Percentiles rank a stretch among this genome's conserved stretches.
These are phyloP conservation scores for Paelopatides confundens DNA, from an alignment of 53 echinoderm and acorn worm species.

Conservation along the genomic window DNA sequence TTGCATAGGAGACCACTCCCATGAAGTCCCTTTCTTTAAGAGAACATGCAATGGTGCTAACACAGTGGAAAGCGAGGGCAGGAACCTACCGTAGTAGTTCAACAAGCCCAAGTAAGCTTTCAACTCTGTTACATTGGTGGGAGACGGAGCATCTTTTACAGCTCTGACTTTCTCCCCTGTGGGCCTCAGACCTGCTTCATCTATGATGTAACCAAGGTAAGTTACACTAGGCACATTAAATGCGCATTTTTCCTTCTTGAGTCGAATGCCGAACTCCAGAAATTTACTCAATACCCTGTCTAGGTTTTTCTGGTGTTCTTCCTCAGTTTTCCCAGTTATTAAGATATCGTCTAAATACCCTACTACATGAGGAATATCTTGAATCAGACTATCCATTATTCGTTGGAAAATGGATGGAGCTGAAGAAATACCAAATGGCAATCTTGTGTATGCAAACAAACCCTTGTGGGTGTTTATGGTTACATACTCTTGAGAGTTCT, in stretches of 20 bases:
- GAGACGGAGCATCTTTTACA: conserved; percentile 47
- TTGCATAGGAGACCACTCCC: conserved; percentile 52
- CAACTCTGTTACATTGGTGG: conserved; percentile 54
- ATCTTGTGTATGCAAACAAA: conserved; percentile 57
- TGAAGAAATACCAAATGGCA: conserved; percentile 57
- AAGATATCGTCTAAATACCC: conserved; percentile 63
- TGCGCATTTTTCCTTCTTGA: conserved; percentile 59
- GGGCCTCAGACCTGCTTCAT: conserved; percentile 47
- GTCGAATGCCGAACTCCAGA: conserved; percentile 48
- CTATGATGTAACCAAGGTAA: conserved; percentile 30
- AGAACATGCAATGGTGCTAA: conserved; percentile 64
- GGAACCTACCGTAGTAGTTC: conserved; percentile 74
- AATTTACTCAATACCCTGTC: conserved; percentile 31
- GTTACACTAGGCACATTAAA: conserved; percentile 38
- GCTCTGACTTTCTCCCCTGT: conserved; percentile 51
- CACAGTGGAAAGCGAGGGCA: conserved; percentile 47
- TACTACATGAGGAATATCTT: conserved; percentile 3
- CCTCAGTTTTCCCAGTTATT: conserved; percentile 32
- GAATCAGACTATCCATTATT: conserved; percentile 49
- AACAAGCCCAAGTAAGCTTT: conserved; percentile 64
- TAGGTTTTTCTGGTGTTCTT: conserved; percentile 54
- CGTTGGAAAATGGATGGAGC: conserved; percentile 58
- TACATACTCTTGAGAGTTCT: conserved; percentile 21
- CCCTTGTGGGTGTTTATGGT: conserved; percentile 52
- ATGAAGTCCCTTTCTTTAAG: conserved; percentile 38